Conservation (phyloP, 2,113 vertebrate species). For the Periophthalmodon schlosseri region DNA sequence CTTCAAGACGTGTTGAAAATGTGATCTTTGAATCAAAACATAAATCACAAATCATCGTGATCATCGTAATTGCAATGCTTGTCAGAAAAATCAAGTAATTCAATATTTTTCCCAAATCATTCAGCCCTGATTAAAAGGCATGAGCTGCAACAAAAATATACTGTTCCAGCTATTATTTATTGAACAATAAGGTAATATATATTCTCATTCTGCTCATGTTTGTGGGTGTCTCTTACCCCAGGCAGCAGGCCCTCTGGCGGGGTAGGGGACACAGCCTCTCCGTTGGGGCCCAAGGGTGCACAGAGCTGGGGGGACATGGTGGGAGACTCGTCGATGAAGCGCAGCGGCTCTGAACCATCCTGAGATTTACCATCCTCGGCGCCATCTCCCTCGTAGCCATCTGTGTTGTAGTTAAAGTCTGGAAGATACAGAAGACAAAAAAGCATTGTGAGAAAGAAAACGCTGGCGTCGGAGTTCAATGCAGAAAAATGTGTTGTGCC, state of each 20-base stretch:
- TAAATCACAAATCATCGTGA: too few species aligned
- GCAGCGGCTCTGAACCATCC: constrained; percentile 94
- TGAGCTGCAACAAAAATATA: too few species aligned
- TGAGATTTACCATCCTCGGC: constrained; percentile 92
- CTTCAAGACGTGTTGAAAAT: too few species aligned
- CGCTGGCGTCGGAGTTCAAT: neutral
- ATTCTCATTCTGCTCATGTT: neutral
- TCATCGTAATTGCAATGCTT: too few species aligned
- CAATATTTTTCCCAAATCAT: too few species aligned
- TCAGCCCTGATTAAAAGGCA: too few species aligned
- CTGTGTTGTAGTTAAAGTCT: constrained; percentile 98
- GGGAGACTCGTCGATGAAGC: constrained; percentile 96
- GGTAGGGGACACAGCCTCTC: constrained; percentile 82
- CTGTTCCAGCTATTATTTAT: too few species aligned
- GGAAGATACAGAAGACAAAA: constrained; percentile 39
- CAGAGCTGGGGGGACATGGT: constrained; percentile 98
- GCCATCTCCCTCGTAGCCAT: constrained; percentile 92
- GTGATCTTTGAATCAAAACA: too few species aligned
- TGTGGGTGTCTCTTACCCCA: constrained; percentile 80
- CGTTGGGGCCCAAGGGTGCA: constrained; percentile 83
- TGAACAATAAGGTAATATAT: too few species aligned
- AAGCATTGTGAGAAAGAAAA: neutral
- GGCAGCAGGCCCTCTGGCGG: constrained; percentile 82
- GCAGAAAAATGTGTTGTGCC: neutral
- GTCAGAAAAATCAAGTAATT: too few species aligned